These are phyloP conservation scores for Poecile atricapillus DNA, from an alignment of 2,113 vertebrate species.

Conservation along the genomic window DNA sequence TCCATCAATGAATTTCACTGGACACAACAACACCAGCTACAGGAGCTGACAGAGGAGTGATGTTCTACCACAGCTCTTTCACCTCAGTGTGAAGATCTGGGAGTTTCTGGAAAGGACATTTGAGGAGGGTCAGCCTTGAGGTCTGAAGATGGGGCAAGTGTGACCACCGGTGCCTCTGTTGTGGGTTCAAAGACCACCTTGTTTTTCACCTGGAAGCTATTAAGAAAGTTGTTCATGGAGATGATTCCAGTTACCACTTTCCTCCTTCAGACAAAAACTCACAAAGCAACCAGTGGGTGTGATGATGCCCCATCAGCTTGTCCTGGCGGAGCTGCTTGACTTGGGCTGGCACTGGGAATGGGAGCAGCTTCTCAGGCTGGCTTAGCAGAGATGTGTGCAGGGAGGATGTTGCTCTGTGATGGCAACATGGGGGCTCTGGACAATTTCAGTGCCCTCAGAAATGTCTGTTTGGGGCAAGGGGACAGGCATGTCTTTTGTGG, in stretches of 20 bases:
- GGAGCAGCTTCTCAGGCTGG: neutral
- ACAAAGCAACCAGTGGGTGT: rapidly evolving
- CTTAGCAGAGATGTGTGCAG: rapidly evolving
- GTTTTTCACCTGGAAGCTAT: neutral
- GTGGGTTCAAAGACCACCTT: neutral
- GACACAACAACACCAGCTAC: rapidly evolving
- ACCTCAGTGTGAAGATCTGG: rapidly evolving
- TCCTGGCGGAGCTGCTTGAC: neutral
- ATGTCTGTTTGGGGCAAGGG: neutral
- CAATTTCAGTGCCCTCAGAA: neutral
- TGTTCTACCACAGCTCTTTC: neutral
- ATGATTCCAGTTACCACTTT: neutral
- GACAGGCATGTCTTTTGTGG: rapidly evolving
- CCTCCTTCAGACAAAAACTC: neutral
- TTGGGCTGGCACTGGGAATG: neutral
- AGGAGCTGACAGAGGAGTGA: neutral
- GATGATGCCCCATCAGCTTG: neutral
- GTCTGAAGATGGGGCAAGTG: neutral
- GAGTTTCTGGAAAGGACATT: neutral
- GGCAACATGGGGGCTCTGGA: rapidly evolving
- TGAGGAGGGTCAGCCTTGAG: neutral
- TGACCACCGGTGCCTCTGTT: neutral
- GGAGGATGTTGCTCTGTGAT: neutral
- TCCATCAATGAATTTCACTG: neutral
- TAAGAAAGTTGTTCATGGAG: neutral